Evolutionary conservation across 2,113 vertebrate species (phyloP).

Genomic region (Xiphophorus couchianus): DNA sequence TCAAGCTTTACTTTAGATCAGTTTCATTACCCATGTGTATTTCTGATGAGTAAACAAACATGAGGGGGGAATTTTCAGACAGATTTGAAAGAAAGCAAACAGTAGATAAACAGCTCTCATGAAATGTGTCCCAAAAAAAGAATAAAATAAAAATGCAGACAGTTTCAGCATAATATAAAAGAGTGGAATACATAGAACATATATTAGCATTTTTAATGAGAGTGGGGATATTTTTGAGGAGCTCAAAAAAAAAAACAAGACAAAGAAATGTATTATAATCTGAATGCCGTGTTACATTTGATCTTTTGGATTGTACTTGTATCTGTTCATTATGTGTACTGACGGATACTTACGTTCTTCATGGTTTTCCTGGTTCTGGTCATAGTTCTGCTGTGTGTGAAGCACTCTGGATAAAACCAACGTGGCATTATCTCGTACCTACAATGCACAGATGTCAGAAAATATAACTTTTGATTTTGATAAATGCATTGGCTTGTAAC

Average conservation of each 20-base stretch:
- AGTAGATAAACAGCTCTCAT: constrained; percentile 43
- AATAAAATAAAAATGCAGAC: constrained; percentile 46
- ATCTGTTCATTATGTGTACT: constrained; percentile 1
- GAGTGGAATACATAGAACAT: constrained; percentile 45
- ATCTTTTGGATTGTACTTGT: constrained; percentile 18
- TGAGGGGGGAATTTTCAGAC: constrained; percentile 19
- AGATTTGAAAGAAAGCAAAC: constrained; percentile 33
- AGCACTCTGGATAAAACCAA: constrained; percentile 90
- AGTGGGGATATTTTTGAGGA: constrained; percentile 38
- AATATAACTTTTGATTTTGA: constrained; percentile 15
- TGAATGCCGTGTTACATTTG: constrained; percentile 16
- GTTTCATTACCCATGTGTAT: constrained; percentile 32
- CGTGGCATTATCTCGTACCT: constrained; percentile 94
- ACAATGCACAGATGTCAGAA: constrained; percentile 58
- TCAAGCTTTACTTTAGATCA: constrained; percentile 4
- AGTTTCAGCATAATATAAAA: constrained; percentile 46
- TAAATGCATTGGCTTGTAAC: neutral
- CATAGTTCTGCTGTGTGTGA: constrained; percentile 90
- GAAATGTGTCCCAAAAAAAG: constrained; percentile 37
- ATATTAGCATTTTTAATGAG: constrained; percentile 69
- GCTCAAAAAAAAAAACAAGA: constrained; percentile 21
- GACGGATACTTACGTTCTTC: constrained; percentile 88
- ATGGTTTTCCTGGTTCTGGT: constrained; percentile 94
- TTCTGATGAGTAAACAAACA: constrained; percentile 29
- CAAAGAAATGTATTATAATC: constrained; percentile 27